Evolutionary conservation across 1,140 invertebrate species (phyloP).

Genomic region (Drosophila chauvacae): DNA sequence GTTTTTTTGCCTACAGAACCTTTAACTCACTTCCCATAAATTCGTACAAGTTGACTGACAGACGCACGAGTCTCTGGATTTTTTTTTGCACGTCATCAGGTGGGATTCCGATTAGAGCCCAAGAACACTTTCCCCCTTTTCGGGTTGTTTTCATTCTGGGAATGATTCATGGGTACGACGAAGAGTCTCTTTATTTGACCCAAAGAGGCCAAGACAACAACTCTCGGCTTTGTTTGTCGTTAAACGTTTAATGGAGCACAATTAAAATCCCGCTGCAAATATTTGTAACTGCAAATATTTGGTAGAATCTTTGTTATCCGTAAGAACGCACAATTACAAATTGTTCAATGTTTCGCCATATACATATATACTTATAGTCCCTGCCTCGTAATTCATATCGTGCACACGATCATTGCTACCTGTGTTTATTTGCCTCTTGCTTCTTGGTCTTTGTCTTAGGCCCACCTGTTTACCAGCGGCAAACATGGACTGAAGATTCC

Average conservation of each 20-base stretch:
- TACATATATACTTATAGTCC: neutral
- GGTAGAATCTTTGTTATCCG: conserved; percentile 26
- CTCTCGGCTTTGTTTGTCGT: conserved; percentile 29
- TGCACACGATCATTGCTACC: conserved; percentile 59
- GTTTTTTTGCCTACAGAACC: conserved; percentile 29
- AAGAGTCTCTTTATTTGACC: conserved; percentile 58
- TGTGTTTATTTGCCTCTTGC: conserved; percentile 74
- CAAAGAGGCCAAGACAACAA: conserved; percentile 47
- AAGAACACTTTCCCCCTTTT: conserved; percentile 56
- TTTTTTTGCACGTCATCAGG: conserved; percentile 66
- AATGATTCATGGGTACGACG: conserved; percentile 41
- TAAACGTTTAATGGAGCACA: conserved; percentile 60
- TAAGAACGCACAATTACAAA: conserved; percentile 78
- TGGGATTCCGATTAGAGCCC: conserved; percentile 46
- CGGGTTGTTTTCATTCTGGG: conserved; percentile 18
- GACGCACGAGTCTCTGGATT: conserved; percentile 35
- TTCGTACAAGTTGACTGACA: conserved; percentile 73
- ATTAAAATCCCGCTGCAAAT: conserved; percentile 68
- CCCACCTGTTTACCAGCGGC: conserved; percentile 50
- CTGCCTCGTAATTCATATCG: conserved; percentile 27
- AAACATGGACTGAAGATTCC: conserved; percentile 57
- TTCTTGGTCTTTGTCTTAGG: conserved; percentile 28
- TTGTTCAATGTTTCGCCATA: conserved; percentile 71
- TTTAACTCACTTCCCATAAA: conserved; percentile 57
- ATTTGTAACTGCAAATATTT: conserved; percentile 77